These are phyloP conservation scores for Manis pentadactyla DNA, from an alignment of 2,797 vertebrate genomes.

Conservation along the genomic window DNA sequence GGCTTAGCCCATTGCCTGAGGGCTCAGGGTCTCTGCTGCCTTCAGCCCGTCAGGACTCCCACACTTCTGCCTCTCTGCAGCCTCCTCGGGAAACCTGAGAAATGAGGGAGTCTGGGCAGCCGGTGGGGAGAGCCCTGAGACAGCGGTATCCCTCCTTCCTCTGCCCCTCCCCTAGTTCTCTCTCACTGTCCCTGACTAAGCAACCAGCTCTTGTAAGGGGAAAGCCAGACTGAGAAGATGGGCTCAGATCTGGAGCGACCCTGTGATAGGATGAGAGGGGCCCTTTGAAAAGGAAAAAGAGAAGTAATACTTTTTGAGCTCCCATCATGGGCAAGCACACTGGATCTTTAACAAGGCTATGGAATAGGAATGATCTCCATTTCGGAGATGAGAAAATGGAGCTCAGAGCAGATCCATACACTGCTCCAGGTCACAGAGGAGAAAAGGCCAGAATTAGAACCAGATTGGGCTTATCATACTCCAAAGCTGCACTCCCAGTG, in stretches of 20 bases:
- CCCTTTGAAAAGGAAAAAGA: background rate
- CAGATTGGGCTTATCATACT: too few species aligned
- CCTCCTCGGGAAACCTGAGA: background rate
- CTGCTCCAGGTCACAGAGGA: background rate
- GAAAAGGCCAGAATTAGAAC: background rate
- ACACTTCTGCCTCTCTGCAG: background rate
- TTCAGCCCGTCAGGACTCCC: background rate
- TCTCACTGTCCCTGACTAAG: background rate
- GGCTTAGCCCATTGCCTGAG: background rate
- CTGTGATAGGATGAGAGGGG: background rate
- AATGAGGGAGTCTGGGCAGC: rapidly evolving
- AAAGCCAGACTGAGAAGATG: background rate
- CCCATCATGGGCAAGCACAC: rapidly evolving
- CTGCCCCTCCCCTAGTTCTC: background rate
- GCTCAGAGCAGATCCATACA: background rate
- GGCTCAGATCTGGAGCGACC: background rate
- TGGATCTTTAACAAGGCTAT: background rate
- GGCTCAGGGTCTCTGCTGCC: background rate
- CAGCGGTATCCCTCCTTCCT: rapidly evolving
- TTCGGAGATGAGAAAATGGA: background rate
- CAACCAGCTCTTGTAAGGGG: background rate
- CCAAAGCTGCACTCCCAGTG: background rate
- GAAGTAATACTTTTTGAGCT: rapidly evolving
- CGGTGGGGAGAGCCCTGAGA: rapidly evolving
- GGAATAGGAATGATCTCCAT: background rate